Evolutionary conservation across 2,113 vertebrate genomes (phyloP).

Genomic region (Macquaria australasica): DNA sequence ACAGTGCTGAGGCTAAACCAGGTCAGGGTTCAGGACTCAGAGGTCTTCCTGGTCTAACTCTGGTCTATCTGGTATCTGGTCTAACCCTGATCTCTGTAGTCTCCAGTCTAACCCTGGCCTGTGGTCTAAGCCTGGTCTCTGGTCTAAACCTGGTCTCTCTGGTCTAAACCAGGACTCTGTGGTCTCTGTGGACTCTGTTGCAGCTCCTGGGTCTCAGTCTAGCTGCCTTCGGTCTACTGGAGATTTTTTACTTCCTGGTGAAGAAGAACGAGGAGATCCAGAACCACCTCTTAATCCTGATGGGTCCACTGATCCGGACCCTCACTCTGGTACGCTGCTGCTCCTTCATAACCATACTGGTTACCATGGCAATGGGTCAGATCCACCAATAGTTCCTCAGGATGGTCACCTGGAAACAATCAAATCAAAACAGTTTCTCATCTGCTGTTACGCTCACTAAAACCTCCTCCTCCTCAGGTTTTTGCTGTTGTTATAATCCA

Average conservation of each 20-base stretch:
- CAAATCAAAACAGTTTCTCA: background rate
- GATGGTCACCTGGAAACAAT: background rate
- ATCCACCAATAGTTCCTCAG: background rate
- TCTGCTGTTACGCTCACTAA: too few relatives aligned
- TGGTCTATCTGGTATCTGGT: background rate
- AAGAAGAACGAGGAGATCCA: slow-evolving; percentile 64
- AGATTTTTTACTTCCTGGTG: slow-evolving; percentile 78
- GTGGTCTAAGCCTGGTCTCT: background rate
- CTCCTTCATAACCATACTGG: background rate
- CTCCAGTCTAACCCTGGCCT: background rate
- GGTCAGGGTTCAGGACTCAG: background rate
- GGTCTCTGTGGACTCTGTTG: background rate
- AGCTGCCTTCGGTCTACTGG: slow-evolving; percentile 77
- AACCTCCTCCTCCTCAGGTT: slow-evolving; percentile 46
- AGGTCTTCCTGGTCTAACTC: background rate
- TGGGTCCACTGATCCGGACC: slow-evolving; percentile 76
- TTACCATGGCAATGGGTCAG: background rate
- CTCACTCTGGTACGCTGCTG: slow-evolving; percentile 72
- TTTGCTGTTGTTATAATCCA: slow-evolving; percentile 86
- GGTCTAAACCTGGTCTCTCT: background rate
- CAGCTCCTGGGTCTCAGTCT: slow-evolving; percentile 76
- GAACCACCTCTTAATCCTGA: slow-evolving; percentile 73
- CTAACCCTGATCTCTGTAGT: background rate
- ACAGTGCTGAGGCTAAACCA: background rate
- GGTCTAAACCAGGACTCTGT: too few relatives aligned